Evolutionary conservation across 2,797 vertebrate genomes (phyloP), one percentile per base, ranked within the genome.

Genomic region (Threskiornis aethiopicus): DNA sequence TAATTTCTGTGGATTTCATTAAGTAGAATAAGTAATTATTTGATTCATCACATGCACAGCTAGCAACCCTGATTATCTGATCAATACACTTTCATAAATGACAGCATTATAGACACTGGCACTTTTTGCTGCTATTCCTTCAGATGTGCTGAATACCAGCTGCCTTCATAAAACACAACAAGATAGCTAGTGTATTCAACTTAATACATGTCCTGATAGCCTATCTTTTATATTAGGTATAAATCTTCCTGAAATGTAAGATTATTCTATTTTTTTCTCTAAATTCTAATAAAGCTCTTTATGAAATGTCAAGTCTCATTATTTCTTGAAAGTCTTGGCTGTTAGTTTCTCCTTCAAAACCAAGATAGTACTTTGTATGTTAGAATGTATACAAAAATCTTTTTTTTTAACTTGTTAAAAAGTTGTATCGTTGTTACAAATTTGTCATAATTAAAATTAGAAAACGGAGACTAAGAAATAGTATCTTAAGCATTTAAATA

Each of bases 251-350:
- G 42, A 90, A 71, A 79, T 39, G 7, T 41, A 77, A 71, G 11
- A 69, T 72, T 70, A 71, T 93, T 90, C 24, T 13, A 18, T 35
- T 79, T 86, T 86, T 89, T 69, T n/a, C 22, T 59, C 28, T 62
- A 57, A 83, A 81, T 83, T 89, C n/a, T 35, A 84, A 80, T 61
- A 78, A 84, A 89, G 17, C 1, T 55, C 19, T 55, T 62, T 35
- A 82, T 93, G 57, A 95, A 96, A 95, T 92, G 59, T 22, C 42
- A 52, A 58, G 5, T 57, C 46, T 93, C 59, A 67, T 92, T 96
- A 95, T 70, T 91, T 80, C 42, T 83, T 92, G 62, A 84, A 92
- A 88, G 42, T 35, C 47, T 78, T 70, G 31, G 21, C n/a, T 52
- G 37, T 79, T 89, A 93, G 84, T 79, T 95, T 95, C 12, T 87